Base-by-base conservation (phyloP, 1,140 invertebrate species). In the Macrobrachium rosenbergii region DNA sequence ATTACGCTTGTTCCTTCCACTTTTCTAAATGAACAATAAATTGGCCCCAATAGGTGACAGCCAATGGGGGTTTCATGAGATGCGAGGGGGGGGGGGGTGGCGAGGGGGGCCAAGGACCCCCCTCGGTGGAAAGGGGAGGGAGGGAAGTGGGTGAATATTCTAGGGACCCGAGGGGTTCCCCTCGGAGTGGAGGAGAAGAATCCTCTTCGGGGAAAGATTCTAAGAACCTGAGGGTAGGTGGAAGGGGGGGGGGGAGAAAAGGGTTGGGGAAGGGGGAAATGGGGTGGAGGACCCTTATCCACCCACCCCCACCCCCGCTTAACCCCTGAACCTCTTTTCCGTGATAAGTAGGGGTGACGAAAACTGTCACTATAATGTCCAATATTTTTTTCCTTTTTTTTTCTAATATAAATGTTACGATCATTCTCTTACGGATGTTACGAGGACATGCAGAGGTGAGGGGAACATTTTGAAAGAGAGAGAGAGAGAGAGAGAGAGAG, bases 11-110 rank as follows among this genome's bases (percentile, higher is more conserved):
- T 86, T 86, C 84, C 78, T 69, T 64, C 84, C 84, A 86, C 84
- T 86, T 86, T 86, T 86, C 84, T 62, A 86, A 80, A 86, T 86
- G 84, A 86, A 86, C 77, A 86, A 86, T 86, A 86, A 86, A 86
- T 86, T 76, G 37, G 16, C 16, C 43, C 19, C 5, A 63, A 79
- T 85, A 73, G 62, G 83, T 85, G 83, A 85, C 83, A 69, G 84
- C 63, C 76, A 67, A 86, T 86, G 84, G 77, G 21, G 77, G 67
- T 86, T 86, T 86, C 77, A 86, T 86, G 84, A 72, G 77, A 19
- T 75, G 17, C 72, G 28, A 60, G 67, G 45, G 73, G 59, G 75
- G 52, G 52, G 2, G 52, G 7, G 7, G 52, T 2, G 7, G 52
- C 0, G 52, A 52, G 2, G 52, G 12, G 52, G 52, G 28, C 28